Conservation (phyloP, 2,888 invertebrate species). For the Trichogramma evanescens region DNA sequence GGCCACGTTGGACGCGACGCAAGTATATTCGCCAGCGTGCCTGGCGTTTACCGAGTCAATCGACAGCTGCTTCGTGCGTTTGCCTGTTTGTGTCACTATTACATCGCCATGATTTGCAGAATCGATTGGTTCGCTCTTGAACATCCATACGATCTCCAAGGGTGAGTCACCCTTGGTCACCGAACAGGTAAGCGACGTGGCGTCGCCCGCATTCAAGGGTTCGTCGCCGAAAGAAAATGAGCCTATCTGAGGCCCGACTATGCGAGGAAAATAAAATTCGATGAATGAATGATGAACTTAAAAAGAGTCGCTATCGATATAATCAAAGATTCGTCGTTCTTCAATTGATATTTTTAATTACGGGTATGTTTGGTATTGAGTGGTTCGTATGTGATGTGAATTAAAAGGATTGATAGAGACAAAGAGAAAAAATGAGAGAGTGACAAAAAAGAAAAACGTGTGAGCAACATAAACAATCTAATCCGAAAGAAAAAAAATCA, state of each 20-base stretch:
- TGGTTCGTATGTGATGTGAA: no score
- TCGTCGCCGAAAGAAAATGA: constrained; percentile 55
- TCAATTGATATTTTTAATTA: no score
- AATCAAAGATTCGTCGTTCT: no score
- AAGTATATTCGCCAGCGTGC: constrained; percentile 68
- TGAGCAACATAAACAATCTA: no score
- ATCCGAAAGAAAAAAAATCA: no score
- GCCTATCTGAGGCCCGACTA: constrained; percentile 42
- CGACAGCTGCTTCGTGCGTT: constrained; percentile 50
- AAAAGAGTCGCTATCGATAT: no score
- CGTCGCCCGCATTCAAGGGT: constrained; percentile 55
- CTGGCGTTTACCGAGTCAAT: constrained; percentile 58
- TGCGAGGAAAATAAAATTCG: background rate
- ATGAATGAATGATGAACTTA: no score
- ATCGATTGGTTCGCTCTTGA: constrained; percentile 40
- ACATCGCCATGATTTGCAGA: constrained; percentile 29
- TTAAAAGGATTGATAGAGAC: no score
- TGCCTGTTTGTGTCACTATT: constrained; percentile 34
- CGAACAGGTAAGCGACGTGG: constrained; percentile 50
- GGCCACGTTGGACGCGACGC: constrained; percentile 56
- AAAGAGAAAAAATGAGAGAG: no score
- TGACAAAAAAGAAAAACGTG: no score
- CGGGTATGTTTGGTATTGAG: no score
- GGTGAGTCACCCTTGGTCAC: constrained; percentile 60
- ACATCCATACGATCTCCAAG: constrained; percentile 57